Conservation (phyloP, 2,797 vertebrate species). For the Myoxocephalus aenaeus region DNA sequence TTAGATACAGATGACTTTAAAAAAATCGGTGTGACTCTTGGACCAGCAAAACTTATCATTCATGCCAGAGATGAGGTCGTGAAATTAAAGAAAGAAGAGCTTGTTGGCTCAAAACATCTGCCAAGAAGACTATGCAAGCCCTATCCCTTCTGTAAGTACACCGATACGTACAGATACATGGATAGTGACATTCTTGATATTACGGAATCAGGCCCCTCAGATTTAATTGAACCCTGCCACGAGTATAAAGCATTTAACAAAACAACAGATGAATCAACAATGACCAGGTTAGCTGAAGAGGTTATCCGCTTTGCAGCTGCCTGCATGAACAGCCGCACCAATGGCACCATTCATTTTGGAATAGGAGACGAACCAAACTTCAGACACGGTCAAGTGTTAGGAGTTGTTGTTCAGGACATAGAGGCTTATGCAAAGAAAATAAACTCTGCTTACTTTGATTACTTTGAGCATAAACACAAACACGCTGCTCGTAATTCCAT, state of each 20-base stretch:
- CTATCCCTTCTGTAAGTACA: conserved; percentile 74
- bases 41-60: conserved; percentile 71
- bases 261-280: conserved; percentile 46
- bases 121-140: conserved; percentile 64
- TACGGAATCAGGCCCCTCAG: conserved; percentile 69
- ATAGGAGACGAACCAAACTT: conserved; percentile 68
- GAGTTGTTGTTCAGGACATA: conserved; percentile 61
- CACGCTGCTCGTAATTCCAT: conserved; percentile 67
- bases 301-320: conserved; percentile 76
- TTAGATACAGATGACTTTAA: conserved; percentile 52
- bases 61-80: conserved; percentile 60
- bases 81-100: conserved; percentile 54
- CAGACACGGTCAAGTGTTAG: conserved; percentile 75
- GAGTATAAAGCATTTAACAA: conserved; percentile 79
- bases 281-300: conserved; percentile 70
- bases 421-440: conserved; percentile 60
- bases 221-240: conserved; percentile 79
- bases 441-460: conserved; percentile 39
- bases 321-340: conserved; percentile 83
- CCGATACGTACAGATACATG: conserved; percentile 69
- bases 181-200: conserved; percentile 63
- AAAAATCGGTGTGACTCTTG: conserved; percentile 47
- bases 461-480: conserved; percentile 66
- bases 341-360: conserved; percentile 84
- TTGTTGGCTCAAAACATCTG: background rate